These are phyloP conservation scores for Xiphorhynchus erythropygius DNA, from an alignment of 2,797 vertebrate species.

Conservation along the genomic window DNA sequence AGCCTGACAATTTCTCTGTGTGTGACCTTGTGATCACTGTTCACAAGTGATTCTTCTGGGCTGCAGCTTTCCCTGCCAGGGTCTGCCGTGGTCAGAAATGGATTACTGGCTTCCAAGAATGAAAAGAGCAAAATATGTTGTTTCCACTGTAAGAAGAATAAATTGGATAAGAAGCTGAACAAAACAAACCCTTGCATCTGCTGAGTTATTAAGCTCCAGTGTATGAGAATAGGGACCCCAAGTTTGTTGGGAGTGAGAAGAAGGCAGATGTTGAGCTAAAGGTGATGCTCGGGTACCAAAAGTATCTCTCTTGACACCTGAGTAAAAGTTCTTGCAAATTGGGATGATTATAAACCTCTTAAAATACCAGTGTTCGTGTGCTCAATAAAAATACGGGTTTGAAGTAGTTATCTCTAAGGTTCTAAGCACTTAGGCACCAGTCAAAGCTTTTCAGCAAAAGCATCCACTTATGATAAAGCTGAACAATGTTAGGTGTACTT, in stretches of 20 bases:
- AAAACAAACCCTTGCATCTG: neutral
- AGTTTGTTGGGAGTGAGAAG: neutral
- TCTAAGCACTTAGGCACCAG: neutral
- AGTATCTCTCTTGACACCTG: neutral
- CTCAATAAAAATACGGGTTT: neutral
- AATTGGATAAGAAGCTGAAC: neutral
- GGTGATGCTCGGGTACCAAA: neutral
- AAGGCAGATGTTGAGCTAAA: neutral
- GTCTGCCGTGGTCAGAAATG: neutral
- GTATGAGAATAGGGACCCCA: fast-evolving
- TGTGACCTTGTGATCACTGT: neutral
- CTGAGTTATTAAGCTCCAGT: neutral
- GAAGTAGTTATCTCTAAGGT: neutral
- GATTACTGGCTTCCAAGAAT: neutral
- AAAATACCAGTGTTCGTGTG: neutral
- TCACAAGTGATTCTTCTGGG: neutral
- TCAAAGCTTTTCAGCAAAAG: neutral
- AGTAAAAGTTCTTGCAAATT: neutral
- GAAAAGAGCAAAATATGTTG: neutral
- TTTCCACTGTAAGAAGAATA: neutral
- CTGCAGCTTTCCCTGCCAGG: neutral
- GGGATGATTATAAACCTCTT: neutral
- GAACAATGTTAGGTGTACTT: neutral
- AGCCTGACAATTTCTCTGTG: neutral
- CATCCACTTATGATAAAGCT: neutral